Evolutionary conservation across 2,888 invertebrate genomes (phyloP).

Genomic region (Drosophila meridiana): DNA sequence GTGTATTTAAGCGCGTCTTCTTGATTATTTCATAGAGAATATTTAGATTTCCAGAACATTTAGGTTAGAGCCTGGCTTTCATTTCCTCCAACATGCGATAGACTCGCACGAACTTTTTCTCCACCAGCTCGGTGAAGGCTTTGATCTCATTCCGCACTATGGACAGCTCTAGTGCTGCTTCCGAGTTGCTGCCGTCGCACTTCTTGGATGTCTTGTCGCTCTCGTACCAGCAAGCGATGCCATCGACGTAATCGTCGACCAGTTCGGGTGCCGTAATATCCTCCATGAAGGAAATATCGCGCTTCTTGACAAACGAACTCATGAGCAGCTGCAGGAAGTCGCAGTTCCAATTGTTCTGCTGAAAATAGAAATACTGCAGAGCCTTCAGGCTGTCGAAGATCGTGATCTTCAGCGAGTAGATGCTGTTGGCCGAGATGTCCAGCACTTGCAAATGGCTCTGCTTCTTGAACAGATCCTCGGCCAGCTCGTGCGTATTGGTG

Average conservation of each 20-base stretch:
- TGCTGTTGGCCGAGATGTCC: slow-evolving; percentile 81
- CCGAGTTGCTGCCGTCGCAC: slow-evolving; percentile 69
- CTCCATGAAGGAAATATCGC: slow-evolving; percentile 82
- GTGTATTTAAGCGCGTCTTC: slow-evolving; percentile 28
- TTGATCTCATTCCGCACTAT: slow-evolving; percentile 83
- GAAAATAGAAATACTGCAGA: slow-evolving; percentile 83
- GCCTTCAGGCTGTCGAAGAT: slow-evolving; percentile 82
- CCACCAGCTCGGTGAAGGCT: slow-evolving; percentile 80
- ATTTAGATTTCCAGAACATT: neutral
- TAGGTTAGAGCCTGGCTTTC: slow-evolving; percentile 72
- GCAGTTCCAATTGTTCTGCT: slow-evolving; percentile 84
- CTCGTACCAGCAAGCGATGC: slow-evolving; percentile 84
- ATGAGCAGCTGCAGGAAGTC: slow-evolving; percentile 83
- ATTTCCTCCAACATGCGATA: slow-evolving; percentile 83
- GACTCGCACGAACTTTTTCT: slow-evolving; percentile 82
- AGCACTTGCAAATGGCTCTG: slow-evolving; percentile 77
- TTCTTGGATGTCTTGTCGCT: slow-evolving; percentile 77
- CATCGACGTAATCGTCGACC: slow-evolving; percentile 84
- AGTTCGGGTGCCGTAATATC: slow-evolving; percentile 81
- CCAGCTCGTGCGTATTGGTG: slow-evolving; percentile 78
- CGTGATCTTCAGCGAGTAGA: slow-evolving; percentile 82
- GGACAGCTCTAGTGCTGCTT: slow-evolving; percentile 82
- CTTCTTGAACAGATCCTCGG: slow-evolving; percentile 82
- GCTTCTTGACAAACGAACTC: slow-evolving; percentile 82
- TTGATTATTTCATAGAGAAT: slow-evolving; percentile 17